Evolutionary conservation across 92 coral and sea anemone species (phyloP).

Genomic region (Epizoanthus rinbou): DNA sequence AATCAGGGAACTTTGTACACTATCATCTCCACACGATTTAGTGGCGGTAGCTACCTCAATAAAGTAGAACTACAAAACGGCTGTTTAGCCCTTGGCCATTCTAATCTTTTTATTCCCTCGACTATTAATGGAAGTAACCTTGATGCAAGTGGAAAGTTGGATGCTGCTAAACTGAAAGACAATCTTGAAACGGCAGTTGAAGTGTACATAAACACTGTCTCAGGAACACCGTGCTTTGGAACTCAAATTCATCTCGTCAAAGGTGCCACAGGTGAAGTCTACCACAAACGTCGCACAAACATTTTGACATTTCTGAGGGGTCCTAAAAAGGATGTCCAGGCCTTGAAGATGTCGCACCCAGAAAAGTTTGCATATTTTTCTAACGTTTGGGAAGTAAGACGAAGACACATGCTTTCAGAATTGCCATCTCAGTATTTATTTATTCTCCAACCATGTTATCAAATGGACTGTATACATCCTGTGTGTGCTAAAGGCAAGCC

Average conservation of each 20-base stretch:
- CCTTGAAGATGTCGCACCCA: conserved; percentile 40
- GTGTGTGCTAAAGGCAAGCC: conserved; percentile 39
- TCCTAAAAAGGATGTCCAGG: conserved; percentile 32
- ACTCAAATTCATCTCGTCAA: conserved; percentile 23
- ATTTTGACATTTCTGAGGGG: conserved; percentile 15
- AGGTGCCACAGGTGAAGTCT: not conserved
- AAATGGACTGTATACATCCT: conserved; percentile 38
- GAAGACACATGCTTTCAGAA: conserved; percentile 49
- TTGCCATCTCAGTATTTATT: conserved; percentile 41
- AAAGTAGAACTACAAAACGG: conserved; percentile 62
- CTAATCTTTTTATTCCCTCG: conserved; percentile 47
- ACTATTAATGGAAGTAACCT: conserved; percentile 58
- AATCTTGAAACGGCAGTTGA: conserved; percentile 38
- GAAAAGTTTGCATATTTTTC: conserved; percentile 47
- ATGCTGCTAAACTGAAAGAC: conserved; percentile 9
- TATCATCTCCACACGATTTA: conserved; percentile 58
- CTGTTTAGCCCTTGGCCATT: conserved; percentile 42
- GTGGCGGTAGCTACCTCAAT: conserved; percentile 60
- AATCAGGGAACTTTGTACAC: conserved; percentile 60
- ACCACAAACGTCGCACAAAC: not conserved
- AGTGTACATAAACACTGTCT: conserved; percentile 24
- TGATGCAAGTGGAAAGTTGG: conserved; percentile 33
- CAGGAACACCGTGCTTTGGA: conserved; percentile 33
- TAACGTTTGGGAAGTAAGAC: conserved; percentile 58
- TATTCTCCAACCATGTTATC: conserved; percentile 20